phyloP scores from a whole-genome alignment of 2,888 invertebrate species.

The Andrena hattorfiana region DNA sequence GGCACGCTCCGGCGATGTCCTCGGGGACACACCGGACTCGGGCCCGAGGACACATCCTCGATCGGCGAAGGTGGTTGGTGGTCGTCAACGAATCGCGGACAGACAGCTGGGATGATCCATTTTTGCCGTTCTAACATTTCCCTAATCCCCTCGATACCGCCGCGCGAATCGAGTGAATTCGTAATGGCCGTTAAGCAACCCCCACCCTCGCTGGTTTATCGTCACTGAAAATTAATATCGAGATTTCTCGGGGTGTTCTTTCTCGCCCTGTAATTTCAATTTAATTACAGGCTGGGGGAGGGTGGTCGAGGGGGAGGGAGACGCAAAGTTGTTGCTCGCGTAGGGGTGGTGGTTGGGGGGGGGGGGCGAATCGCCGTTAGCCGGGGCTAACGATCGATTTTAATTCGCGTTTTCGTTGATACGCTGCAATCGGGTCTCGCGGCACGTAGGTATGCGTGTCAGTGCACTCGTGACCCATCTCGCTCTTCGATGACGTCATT shows the following conservation, averaged over 20 bases:
- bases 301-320: not conserved
- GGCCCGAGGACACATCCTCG: not conserved
- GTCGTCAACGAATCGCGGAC: constrained; percentile 3
- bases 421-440: constrained; percentile 56
- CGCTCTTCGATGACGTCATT: constrained; percentile 63
- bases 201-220: constrained; percentile 3
- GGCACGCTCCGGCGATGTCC: not conserved
- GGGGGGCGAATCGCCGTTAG: constrained; percentile 20
- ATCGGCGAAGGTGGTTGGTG: no score
- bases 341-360: not conserved
- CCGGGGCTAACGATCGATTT: constrained; percentile 39
- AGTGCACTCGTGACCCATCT: constrained; percentile 63
- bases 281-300: constrained; percentile 36
- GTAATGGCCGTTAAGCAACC: not conserved
- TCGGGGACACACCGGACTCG: no score
- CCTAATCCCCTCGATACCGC: not conserved
- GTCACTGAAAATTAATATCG: constrained; percentile 43
- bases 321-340: not conserved
- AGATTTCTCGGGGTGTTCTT: constrained; percentile 29
- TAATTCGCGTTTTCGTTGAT: constrained; percentile 55
- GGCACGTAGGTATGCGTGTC: constrained; percentile 56
- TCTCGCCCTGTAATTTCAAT: constrained; percentile 44
- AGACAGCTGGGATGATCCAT: not conserved
- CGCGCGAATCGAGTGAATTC: constrained; percentile 21
- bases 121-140: not conserved